A percentile compares a stretch with the other conserved stretches of the same genome.
These are phyloP conservation scores for Ochlodes sylvanus DNA, from an alignment of 2,888 invertebrate species.

Conservation along the genomic window DNA sequence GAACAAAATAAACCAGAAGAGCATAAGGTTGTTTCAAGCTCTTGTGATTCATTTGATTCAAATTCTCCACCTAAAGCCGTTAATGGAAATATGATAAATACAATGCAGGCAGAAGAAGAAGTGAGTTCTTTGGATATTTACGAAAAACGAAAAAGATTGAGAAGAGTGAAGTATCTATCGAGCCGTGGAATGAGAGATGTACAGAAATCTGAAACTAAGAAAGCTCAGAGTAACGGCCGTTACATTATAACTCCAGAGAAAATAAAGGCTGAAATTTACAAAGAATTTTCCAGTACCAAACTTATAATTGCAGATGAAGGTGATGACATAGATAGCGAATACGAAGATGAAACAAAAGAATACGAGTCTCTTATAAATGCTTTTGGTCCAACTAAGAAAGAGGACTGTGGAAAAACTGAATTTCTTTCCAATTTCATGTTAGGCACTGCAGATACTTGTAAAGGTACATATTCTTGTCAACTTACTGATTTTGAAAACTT, in stretches of 20 bases:
- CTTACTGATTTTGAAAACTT: neutral
- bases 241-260: constrained; percentile 72
- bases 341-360: constrained; percentile 76
- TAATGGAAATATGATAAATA: constrained; percentile 65
- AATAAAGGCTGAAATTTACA: constrained; percentile 70
- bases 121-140: constrained; percentile 81
- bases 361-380: constrained; percentile 83
- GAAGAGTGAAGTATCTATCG: constrained; percentile 70
- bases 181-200: constrained; percentile 57
- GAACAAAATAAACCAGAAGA: neutral
- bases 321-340: constrained; percentile 77
- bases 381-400: constrained; percentile 61
- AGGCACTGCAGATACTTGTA: constrained; percentile 85
- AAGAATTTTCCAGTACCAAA: constrained; percentile 67
- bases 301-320: constrained; percentile 63
- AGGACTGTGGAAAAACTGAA: constrained; percentile 63
- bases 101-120: constrained; percentile 66
- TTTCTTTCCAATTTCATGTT: constrained; percentile 87
- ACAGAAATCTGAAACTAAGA: constrained; percentile 55
- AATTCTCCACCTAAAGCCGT: constrained; percentile 73
- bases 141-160: constrained; percentile 78
- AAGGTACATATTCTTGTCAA: constrained; percentile 75
- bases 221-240: constrained; percentile 34
- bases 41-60: constrained; percentile 46
- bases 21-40: neutral